Percentiles rank a stretch among this genome's conserved stretches.
These are phyloP conservation scores for Sander lucioperca DNA, from an alignment of 2,113 vertebrate genomes.

Conservation along the genomic window DNA sequence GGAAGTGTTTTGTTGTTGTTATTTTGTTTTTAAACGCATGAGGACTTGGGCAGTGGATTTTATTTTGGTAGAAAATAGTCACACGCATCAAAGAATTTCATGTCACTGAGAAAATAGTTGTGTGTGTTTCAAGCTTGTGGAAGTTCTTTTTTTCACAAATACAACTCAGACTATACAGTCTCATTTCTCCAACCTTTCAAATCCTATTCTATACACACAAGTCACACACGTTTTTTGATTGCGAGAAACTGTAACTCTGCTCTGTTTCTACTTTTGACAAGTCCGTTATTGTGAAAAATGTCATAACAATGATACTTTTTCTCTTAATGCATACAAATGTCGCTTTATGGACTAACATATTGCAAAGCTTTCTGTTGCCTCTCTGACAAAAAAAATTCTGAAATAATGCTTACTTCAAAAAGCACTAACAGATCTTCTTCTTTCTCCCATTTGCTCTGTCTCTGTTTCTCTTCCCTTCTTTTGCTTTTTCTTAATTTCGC, in stretches of 20 bases:
- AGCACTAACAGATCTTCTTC: conserved; percentile 50
- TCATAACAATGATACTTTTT: conserved; percentile 8
- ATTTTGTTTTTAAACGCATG: background rate
- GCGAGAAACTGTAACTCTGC: background rate
- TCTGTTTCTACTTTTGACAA: conserved; percentile 7
- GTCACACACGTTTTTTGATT: background rate
- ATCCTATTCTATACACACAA: background rate
- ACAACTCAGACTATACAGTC: background rate
- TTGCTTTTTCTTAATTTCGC: conserved; percentile 11
- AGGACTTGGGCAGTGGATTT: background rate
- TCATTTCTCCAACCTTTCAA: background rate
- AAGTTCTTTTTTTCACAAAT: background rate
- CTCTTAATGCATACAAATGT: conserved; percentile 6
- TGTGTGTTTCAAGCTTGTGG: background rate
- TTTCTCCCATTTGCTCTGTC: conserved; percentile 48
- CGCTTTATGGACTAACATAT: background rate
- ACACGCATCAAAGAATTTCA: background rate
- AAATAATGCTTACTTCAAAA: conserved; percentile 50
- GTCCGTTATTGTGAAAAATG: background rate
- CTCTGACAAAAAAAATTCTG: conserved; percentile 28
- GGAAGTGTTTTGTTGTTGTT: background rate
- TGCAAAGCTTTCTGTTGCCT: conserved; percentile 34
- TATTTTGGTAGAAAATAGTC: conserved; percentile 5
- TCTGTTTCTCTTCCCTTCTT: conserved; percentile 37
- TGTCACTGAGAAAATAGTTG: conserved; percentile 2